Evolutionary conservation across 2,797 vertebrate species (phyloP).

Genomic region (Sitta carolinensis): DNA sequence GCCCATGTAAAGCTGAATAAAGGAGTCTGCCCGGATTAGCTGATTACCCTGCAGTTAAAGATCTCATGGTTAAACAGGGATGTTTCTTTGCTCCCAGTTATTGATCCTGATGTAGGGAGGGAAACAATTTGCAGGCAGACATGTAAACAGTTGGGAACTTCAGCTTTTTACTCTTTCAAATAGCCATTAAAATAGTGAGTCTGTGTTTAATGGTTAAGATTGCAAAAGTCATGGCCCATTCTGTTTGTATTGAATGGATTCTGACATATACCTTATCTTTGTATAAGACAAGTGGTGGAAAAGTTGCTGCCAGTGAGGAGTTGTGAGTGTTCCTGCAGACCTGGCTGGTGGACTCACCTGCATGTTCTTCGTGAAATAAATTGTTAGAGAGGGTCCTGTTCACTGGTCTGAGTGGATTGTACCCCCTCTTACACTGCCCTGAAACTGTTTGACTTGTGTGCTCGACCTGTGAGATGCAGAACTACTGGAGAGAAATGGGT

Average conservation of each 20-base stretch:
- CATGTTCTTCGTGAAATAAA: rapidly evolving
- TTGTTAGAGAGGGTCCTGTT: not conserved
- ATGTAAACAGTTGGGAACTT: not conserved
- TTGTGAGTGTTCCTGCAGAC: not conserved
- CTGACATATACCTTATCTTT: not conserved
- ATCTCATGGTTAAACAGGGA: not conserved
- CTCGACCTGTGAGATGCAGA: not conserved
- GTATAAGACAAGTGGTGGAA: not conserved
- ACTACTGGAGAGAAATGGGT: not conserved
- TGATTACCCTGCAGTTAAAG: not conserved
- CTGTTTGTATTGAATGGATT: not conserved
- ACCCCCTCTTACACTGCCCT: not conserved
- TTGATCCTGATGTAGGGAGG: not conserved
- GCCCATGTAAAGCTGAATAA: not conserved
- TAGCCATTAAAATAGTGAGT: not conserved
- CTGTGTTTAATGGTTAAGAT: not conserved
- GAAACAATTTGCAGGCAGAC: not conserved
- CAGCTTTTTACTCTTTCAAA: not conserved
- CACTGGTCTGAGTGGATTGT: rapidly evolving
- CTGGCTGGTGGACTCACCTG: rapidly evolving
- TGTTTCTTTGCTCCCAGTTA: not conserved
- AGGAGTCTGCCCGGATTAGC: not conserved
- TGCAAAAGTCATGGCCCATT: not conserved
- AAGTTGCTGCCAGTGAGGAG: not conserved
- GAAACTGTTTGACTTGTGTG: not conserved